These are phyloP conservation scores for Drosophila grimshawi DNA, from an alignment of 1,140 invertebrate genomes.

Conservation along the genomic window DNA sequence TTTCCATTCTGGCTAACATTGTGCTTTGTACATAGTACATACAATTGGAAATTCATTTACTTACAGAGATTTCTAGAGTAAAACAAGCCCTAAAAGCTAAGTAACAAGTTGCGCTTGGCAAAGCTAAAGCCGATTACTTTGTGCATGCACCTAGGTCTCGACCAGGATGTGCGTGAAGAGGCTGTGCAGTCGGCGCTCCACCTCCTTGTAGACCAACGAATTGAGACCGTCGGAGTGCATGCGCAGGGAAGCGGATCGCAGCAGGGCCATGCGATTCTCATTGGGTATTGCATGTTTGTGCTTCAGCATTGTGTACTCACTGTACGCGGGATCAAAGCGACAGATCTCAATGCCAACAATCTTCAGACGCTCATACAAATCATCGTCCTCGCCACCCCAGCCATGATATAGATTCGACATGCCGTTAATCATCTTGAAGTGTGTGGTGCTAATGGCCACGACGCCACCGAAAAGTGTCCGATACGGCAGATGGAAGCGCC, in stretches of 20 bases:
- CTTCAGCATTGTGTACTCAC: constrained; percentile 91
- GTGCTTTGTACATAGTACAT: neutral
- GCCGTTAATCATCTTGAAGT: constrained; percentile 93
- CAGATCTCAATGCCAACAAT: constrained; percentile 86
- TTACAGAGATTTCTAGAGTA: constrained; percentile 18
- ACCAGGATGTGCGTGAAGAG: constrained; percentile 87
- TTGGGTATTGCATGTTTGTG: constrained; percentile 87
- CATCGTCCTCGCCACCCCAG: constrained; percentile 97
- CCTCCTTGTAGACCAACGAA: constrained; percentile 88
- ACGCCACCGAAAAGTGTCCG: constrained; percentile 90
- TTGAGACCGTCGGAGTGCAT: constrained; percentile 89
- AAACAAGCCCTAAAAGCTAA: constrained; percentile 54
- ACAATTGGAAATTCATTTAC: constrained; percentile 8
- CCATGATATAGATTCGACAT: constrained; percentile 93
- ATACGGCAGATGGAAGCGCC: constrained; percentile 92
- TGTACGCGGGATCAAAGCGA: constrained; percentile 89
- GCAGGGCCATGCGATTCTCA: constrained; percentile 66
- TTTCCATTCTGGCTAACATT: constrained; percentile 7
- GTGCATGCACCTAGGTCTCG: constrained; percentile 68
- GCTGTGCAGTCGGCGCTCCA: constrained; percentile 86
- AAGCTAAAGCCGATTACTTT: constrained; percentile 24
- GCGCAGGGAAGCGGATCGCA: constrained; percentile 85
- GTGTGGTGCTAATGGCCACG: constrained; percentile 89
- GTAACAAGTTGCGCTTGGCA: constrained; percentile 53
- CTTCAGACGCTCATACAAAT: constrained; percentile 89